Conservation (phyloP, 2,113 vertebrate genomes). For the Gallinago undulata region DNA sequence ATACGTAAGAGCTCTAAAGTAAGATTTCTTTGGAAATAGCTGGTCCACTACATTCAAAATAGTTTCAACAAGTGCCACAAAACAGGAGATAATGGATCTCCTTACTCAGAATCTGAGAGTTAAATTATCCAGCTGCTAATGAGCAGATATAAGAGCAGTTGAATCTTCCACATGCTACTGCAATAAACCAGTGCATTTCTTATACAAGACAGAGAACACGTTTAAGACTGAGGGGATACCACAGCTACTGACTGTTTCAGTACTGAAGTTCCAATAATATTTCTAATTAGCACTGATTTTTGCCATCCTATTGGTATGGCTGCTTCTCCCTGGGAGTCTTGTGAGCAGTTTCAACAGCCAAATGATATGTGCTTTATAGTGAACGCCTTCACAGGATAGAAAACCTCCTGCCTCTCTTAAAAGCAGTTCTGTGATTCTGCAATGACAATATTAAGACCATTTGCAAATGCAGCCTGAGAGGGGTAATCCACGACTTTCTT, state of each 20-base stretch:
- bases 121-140: not conserved
- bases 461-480: not conserved
- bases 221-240: not conserved
- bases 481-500: not conserved
- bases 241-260: not conserved
- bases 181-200: not conserved
- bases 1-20: not conserved
- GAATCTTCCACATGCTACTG: not conserved
- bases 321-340: not conserved
- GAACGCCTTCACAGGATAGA: fast-evolving
- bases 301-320: not conserved
- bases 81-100: not conserved
- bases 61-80: not conserved
- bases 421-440: not conserved
- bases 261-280: not conserved
- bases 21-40: not conserved
- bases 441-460: not conserved
- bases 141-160: not conserved
- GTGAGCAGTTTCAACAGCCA: not conserved
- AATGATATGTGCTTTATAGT: not conserved
- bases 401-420: not conserved
- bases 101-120: not conserved
- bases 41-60: not conserved
- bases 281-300: not conserved
- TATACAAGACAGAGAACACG: not conserved